A percentile compares a stretch with the other conserved stretches of the same genome.
Conservation (phyloP, 2,113 vertebrate species). For the Heteronetta atricapilla region DNA sequence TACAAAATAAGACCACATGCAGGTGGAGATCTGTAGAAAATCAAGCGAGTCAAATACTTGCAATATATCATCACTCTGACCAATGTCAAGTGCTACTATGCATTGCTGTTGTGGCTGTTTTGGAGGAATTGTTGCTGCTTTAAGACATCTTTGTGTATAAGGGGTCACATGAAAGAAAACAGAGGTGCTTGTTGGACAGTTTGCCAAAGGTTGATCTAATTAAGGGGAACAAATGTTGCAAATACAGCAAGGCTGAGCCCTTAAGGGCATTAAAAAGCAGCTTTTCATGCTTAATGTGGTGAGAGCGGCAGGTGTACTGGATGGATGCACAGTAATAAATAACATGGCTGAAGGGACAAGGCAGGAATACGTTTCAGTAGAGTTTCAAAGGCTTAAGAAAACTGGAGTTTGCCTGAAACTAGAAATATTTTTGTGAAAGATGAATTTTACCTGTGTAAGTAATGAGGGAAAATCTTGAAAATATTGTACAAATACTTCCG, state of each 20-base stretch:
- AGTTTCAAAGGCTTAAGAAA: not conserved
- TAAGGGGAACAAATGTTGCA: not conserved
- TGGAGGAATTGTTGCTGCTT: not conserved
- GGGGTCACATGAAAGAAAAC: not conserved
- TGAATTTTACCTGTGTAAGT: not conserved
- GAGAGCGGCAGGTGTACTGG: not conserved
- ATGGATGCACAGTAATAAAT: not conserved
- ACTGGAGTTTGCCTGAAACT: not conserved
- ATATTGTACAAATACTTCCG: not conserved
- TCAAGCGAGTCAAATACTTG: not conserved
- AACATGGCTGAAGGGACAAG: not conserved
- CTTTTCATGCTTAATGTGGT: not conserved
- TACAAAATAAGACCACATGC: not conserved
- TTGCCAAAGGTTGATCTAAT: not conserved
- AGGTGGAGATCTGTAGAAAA: not conserved
- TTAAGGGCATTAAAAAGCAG: not conserved
- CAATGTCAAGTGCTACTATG: not conserved
- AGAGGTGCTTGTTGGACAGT: not conserved
- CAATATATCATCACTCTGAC: not conserved
- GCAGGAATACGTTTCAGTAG: not conserved
- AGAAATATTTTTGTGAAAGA: not conserved
- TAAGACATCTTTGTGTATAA: fast-evolving
- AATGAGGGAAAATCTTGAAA: not conserved
- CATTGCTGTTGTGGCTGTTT: not conserved
- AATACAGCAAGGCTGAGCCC: not conserved